Evolutionary conservation across 2,113 vertebrate species (phyloP), one percentile per base, ranked within the genome.

Genomic region (Scopus umbretta): DNA sequence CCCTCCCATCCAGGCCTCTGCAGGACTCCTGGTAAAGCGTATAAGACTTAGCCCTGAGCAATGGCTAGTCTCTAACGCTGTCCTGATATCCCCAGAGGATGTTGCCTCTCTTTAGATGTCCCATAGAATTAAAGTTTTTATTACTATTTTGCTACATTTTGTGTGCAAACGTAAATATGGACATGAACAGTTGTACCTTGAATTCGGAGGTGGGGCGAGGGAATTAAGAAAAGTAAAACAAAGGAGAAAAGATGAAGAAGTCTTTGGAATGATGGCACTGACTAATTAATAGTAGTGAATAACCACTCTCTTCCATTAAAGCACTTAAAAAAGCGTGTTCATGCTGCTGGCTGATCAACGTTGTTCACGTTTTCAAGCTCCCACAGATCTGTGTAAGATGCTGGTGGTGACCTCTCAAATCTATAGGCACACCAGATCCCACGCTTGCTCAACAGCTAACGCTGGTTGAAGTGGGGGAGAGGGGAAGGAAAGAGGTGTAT

Each of bases 21-120:
- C 49, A 43, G 13, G 50, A 40, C 61, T 84, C 30, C 32, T 40
- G 36, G 18, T 55, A 52, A 78, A 42, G 40, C 45, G 17, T 19
- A 10, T 18, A 29, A 38, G 47, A 40, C n/a, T 40, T 34, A 32
- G 16, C 11, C 43, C 45, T 38, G 40, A 43, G 34, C 32, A 23
- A 38, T 21, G 53, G 2, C 55, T 27, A 25, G 13, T 74, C n/a
- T 78, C 32, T n/a, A 19, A 13, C 0, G 0, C 38, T 86, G 23
- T 49, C 68, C 29, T 38, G 8, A 21, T 74, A 42, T 3, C 34
- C 26, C 15, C 8, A 32, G 40, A 36, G 86, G 61, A 30, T 52
- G 26, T 32, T 74, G 22, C 29, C 17, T 70, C 5, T 50, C 43
- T 74, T 61, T 45, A 30, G 45, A 16, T 10, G 18, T 74, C 55